phyloP scores from a whole-genome alignment of 2,888 invertebrate genomes.

The Hesperia comma region DNA sequence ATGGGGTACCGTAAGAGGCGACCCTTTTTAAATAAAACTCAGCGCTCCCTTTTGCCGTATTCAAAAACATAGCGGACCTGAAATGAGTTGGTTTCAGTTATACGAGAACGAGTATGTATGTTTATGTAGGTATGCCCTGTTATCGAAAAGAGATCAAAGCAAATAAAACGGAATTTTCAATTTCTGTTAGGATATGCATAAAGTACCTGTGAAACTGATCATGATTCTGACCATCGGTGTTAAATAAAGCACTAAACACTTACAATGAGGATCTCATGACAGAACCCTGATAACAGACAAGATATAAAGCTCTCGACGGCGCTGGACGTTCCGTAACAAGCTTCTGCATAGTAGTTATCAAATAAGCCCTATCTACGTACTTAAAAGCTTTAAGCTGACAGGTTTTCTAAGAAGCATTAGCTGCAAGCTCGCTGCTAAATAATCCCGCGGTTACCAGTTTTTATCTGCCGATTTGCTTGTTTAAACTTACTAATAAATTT shows the following conservation, averaged over 20 bases:
- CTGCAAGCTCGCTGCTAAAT: conserved; percentile 10
- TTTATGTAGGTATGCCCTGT: too few relatives aligned
- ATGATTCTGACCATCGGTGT: neutral
- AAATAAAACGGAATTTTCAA: too few relatives aligned
- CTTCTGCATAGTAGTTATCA: conserved; percentile 29
- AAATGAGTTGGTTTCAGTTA: too few relatives aligned
- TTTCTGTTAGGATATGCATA: too few relatives aligned
- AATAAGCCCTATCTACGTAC: conserved; percentile 21
- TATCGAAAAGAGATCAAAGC: too few relatives aligned
- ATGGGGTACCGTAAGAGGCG: too few relatives aligned
- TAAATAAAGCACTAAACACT: neutral
- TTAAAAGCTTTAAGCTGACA: conserved; percentile 36
- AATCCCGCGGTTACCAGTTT: conserved; percentile 24
- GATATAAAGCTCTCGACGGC: neutral
- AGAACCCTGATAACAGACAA: neutral
- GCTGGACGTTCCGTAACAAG: conserved; percentile 18
- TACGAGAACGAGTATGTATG: too few relatives aligned
- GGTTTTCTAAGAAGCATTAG: conserved; percentile 29
- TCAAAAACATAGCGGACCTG: too few relatives aligned
- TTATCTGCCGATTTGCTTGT: conserved; percentile 25
- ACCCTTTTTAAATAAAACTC: too few relatives aligned
- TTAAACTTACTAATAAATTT: conserved; percentile 10
- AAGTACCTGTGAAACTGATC: too few relatives aligned
- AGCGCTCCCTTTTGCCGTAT: too few relatives aligned
- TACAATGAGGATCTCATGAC: conserved; percentile 8